phyloP scores from a whole-genome alignment of 2,888 invertebrate genomes.

The Nomada goodeniana region DNA sequence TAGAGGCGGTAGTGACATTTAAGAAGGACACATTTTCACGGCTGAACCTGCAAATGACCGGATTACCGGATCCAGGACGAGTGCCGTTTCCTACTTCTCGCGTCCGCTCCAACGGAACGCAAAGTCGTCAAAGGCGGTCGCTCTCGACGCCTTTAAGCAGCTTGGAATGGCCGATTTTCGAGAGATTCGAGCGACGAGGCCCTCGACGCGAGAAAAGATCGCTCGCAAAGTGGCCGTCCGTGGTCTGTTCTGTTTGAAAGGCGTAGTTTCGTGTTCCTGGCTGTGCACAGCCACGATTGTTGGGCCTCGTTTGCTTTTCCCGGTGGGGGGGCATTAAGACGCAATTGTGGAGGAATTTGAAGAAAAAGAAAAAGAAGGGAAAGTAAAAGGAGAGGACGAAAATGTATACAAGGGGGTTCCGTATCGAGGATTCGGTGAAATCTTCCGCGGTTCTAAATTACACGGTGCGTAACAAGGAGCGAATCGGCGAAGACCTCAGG shows the following conservation, averaged over 20 bases:
- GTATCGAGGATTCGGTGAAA: too few species aligned
- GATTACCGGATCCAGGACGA: constrained; percentile 76
- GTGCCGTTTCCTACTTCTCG: constrained; percentile 38
- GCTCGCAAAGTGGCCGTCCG: background rate
- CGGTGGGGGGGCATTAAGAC: background rate
- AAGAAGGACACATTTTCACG: constrained; percentile 77
- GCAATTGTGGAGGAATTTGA: constrained; percentile 1
- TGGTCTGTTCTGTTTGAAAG: background rate
- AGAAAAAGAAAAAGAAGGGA: too few species aligned
- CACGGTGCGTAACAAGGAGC: too few species aligned
- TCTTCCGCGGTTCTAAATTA: too few species aligned
- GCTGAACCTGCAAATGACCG: constrained; percentile 78
- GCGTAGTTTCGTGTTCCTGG: too few species aligned
- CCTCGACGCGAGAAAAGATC: background rate
- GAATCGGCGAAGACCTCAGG: constrained; percentile 2
- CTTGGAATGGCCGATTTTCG: constrained; percentile 19
- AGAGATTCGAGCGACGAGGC: background rate
- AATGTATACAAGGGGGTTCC: too few species aligned
- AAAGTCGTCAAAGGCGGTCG: constrained; percentile 39
- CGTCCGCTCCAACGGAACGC: constrained; percentile 21
- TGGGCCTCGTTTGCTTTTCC: background rate
- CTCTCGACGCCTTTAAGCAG: constrained; percentile 14
- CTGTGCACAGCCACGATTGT: background rate
- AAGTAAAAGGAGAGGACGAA: too few species aligned
- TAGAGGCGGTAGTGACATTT: constrained; percentile 76